Evolutionary conservation across 2,888 invertebrate genomes (phyloP), one percentile per base, ranked within the genome.

Genomic region (Cylloceria caligata): DNA sequence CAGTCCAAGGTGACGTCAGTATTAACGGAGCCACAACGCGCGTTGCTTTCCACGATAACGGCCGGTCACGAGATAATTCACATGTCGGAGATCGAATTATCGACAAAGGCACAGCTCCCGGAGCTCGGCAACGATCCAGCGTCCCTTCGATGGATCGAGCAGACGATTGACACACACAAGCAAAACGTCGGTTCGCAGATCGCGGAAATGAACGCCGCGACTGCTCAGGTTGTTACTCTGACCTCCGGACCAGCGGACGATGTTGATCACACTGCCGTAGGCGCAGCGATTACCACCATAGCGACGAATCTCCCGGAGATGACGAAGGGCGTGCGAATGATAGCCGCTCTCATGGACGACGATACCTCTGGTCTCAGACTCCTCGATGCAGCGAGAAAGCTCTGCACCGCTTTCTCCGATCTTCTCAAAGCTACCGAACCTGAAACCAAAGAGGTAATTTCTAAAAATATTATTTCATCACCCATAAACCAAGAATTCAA

Each of bases 201-300:
- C 88, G 99, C 99, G 4, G 99, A 99, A 79, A 99, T 99, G 99
- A 99, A 98, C 93, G 99, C 99, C 0, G 99, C 99, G 75, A 99
- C 99, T 0, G 99, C 99, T 7, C 98, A 99, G 93, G 97, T 99
- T 67, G 97, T 99, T 78, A 98, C 98, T 0, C 94, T 97, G 77
- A 98, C 98, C 0, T 96, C 97, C 2, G 96, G 96, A 3, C 94
- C 96, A 0, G 96, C 96, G 0, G 97, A 98, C 86, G 98, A 99
- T 87, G 97, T 99, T 7, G 99, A 99, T 93, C 98, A 98, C 91
- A 97, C 97, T 3, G 98, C 98, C 0, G 98, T 99, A 0, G 99
- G 99, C 0, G 98, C 98, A 0, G 99, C 99, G 34, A 98, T 99
- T 84, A 98, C 98, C 9, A 99, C 99, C 68, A 99, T 99, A 89